Conservation (phyloP, 2,888 invertebrate species). For the Sphaerophoria taeniata region DNA sequence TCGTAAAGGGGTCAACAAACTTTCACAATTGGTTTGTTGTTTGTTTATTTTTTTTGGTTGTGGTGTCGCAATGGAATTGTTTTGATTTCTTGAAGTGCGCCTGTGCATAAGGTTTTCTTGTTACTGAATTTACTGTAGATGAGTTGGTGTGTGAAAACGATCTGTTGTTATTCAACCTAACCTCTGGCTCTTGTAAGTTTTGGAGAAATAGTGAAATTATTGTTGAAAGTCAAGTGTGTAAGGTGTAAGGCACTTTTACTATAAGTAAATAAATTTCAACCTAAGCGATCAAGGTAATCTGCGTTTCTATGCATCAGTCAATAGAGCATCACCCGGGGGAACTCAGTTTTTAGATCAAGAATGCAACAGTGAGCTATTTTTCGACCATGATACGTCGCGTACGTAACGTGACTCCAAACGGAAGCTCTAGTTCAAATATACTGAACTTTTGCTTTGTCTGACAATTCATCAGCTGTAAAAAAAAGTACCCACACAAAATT, state of each 20-base stretch:
- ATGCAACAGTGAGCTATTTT: no score
- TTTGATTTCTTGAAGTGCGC: not conserved
- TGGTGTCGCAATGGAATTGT: not conserved
- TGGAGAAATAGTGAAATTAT: not conserved
- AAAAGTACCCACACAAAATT: no score
- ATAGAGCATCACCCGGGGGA: no score
- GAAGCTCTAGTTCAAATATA: no score
- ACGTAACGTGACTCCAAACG: no score
- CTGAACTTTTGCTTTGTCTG: no score
- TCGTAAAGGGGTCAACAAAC: slow-evolving; percentile 51
- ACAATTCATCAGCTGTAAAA: no score
- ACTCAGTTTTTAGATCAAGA: no score
- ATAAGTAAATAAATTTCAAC: not conserved
- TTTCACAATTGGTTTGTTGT: slow-evolving; percentile 27
- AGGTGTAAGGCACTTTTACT: not conserved
- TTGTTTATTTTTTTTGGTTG: slow-evolving; percentile 26
- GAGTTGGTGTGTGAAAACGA: slow-evolving; percentile 11
- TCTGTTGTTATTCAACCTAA: slow-evolving; percentile 25
- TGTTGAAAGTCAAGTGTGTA: not conserved
- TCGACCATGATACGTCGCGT: no score
- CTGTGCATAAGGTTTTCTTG: not conserved
- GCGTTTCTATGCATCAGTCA: no score
- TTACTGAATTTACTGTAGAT: not conserved
- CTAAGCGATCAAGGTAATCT: no score
- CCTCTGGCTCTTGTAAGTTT: not conserved